Evolutionary conservation across 2,113 vertebrate genomes (phyloP).

Genomic region (Ranitomeya variabilis): DNA sequence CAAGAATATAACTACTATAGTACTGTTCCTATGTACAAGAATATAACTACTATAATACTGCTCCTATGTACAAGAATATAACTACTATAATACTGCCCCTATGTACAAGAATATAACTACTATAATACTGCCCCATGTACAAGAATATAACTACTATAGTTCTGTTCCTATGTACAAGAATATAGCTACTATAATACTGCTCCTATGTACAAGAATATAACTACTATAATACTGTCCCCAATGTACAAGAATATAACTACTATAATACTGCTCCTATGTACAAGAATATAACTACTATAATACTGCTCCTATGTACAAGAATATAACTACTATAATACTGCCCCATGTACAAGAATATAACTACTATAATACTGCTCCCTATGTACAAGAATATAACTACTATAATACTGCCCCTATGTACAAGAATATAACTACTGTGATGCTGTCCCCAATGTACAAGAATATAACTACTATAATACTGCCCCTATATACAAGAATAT

Average conservation of each 20-base stretch:
- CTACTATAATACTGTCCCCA: background rate
- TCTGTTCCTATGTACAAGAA: background rate
- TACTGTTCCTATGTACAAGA: background rate
- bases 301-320: background rate
- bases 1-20: constrained; percentile 9
- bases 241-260: background rate
- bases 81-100: background rate
- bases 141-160: background rate
- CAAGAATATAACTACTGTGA: background rate
- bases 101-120: background rate
- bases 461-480: constrained; percentile 1
- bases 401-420: background rate
- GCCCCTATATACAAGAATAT: background rate
- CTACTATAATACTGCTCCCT: background rate
- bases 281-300: background rate
- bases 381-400: no score
- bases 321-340: constrained; percentile 1
- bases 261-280: background rate
- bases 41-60: constrained; percentile 8
- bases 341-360: background rate
- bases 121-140: background rate
- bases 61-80: background rate
- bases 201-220: no score
- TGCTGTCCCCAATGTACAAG: background rate
- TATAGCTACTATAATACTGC: no score